phyloP scores from a whole-genome alignment of 2,113 vertebrate genomes.

The Melanotaenia duboulayi region DNA sequence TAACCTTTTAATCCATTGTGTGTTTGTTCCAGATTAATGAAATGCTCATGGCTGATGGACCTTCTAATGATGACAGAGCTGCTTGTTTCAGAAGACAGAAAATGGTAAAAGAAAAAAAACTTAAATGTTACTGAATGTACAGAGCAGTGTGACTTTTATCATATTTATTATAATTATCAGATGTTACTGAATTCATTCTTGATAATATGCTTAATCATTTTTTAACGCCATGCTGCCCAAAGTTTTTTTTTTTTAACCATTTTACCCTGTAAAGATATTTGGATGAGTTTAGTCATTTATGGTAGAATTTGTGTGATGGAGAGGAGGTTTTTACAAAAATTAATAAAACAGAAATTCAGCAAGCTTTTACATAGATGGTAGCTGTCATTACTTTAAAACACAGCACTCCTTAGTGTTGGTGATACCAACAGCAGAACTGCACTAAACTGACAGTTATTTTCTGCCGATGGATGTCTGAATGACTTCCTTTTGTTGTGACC shows the following conservation, averaged over 20 bases:
- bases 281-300: slow-evolving; percentile 2
- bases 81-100: slow-evolving; percentile 14
- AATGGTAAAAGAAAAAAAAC: slow-evolving; percentile 10
- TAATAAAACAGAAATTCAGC: slow-evolving; percentile 11
- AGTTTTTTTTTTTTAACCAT: background rate
- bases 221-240: slow-evolving; percentile 1
- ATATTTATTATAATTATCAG: slow-evolving; percentile 48
- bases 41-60: slow-evolving; percentile 17
- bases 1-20: slow-evolving; percentile 12
- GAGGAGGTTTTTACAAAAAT: background rate
- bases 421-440: slow-evolving; percentile 33
- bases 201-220: background rate
- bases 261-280: background rate
- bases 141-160: slow-evolving; percentile 23
- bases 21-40: slow-evolving; percentile 60
- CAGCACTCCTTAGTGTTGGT: slow-evolving; percentile 13
- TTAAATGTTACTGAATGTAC: slow-evolving; percentile 35
- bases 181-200: background rate
- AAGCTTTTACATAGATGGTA: slow-evolving; percentile 29
- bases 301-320: background rate
- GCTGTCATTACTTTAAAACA: background rate
- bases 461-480: slow-evolving; percentile 9
- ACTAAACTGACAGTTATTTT: slow-evolving; percentile 39
- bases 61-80: slow-evolving; percentile 8
- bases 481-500: slow-evolving; percentile 63